Conservation (phyloP, 1,140 invertebrate genomes). For the Aplysia californica region DNA sequence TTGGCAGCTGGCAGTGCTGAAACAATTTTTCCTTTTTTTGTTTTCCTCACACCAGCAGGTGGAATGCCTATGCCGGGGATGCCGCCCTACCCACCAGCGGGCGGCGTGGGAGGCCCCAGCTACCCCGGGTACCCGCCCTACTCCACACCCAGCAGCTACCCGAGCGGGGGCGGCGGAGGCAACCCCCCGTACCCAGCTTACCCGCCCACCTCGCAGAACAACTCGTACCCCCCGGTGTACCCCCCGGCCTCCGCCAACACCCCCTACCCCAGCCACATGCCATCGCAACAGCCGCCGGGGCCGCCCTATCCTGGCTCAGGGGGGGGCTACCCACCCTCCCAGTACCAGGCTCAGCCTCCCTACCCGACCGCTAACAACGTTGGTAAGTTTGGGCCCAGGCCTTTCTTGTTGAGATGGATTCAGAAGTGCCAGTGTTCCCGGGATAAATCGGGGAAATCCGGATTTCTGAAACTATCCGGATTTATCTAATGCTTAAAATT, state of each 20-base stretch:
- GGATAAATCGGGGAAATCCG: too few relatives aligned
- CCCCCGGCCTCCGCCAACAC: not conserved
- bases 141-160: not conserved
- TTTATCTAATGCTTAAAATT: too few relatives aligned
- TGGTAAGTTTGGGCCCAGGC: slow-evolving; percentile 11
- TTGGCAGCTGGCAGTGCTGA: not conserved
- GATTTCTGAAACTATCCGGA: too few relatives aligned
- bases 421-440: not conserved
- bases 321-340: not conserved
- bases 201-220: slow-evolving; percentile 18
- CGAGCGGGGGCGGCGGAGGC: not conserved
- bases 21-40: not conserved
- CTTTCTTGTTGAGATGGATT: not conserved
- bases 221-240: slow-evolving; percentile 23
- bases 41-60: slow-evolving; percentile 2
- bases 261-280: not conserved
- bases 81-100: not conserved
- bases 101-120: not conserved
- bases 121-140: slow-evolving; percentile 26
- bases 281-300: not conserved
- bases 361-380: not conserved
- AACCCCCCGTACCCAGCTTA: slow-evolving; percentile 26
- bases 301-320: not conserved
- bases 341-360: slow-evolving; percentile 19
- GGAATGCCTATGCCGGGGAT: slow-evolving; percentile 36